These are phyloP conservation scores for Blastobasis adustella DNA, from an alignment of 2,888 invertebrate species.

Conservation along the genomic window DNA sequence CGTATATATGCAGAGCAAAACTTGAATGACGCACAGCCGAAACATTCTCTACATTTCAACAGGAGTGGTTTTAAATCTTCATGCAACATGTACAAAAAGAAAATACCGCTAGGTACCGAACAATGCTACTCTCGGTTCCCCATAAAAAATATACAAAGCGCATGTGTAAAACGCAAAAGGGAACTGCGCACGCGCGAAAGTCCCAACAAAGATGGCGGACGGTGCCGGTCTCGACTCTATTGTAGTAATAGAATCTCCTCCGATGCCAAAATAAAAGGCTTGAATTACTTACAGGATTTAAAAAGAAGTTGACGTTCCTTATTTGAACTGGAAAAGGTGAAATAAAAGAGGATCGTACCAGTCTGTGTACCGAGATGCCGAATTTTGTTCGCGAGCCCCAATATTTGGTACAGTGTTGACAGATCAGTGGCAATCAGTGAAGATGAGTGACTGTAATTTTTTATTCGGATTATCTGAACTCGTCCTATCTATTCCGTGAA, in stretches of 20 bases:
- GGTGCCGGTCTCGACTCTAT: conserved; percentile 28
- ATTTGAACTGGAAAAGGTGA: conserved; percentile 4
- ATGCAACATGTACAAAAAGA: conserved; percentile 12
- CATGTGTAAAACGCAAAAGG: conserved; percentile 30
- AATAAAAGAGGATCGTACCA: conserved; percentile 8
- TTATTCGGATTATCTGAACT: conserved; percentile 20
- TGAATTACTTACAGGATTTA: conserved; percentile 5
- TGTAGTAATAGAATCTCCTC: conserved; percentile 34
- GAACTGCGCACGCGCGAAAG: conserved; percentile 38
- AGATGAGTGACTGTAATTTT: conserved; percentile 37
- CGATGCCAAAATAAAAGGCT: conserved; percentile 22
- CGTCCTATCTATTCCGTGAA: conserved; percentile 12
- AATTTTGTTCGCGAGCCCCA: conserved; percentile 3
- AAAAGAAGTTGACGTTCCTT: conserved; percentile 4
- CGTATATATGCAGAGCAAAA: too few species aligned
- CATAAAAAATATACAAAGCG: conserved; percentile 26
- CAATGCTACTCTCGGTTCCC: conserved; percentile 32
- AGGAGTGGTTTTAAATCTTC: conserved; percentile 8
- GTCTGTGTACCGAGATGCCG: conserved; percentile 4
- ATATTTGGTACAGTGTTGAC: conserved; percentile 38
- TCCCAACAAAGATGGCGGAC: conserved; percentile 42
- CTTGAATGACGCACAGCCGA: too few species aligned
- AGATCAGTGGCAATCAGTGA: conserved; percentile 37
- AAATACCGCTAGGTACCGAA: conserved; percentile 16
- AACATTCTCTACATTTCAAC: too few species aligned